These are phyloP conservation scores for Phalangium opilio DNA, from an alignment of 2,888 invertebrate genomes.

Conservation along the genomic window DNA sequence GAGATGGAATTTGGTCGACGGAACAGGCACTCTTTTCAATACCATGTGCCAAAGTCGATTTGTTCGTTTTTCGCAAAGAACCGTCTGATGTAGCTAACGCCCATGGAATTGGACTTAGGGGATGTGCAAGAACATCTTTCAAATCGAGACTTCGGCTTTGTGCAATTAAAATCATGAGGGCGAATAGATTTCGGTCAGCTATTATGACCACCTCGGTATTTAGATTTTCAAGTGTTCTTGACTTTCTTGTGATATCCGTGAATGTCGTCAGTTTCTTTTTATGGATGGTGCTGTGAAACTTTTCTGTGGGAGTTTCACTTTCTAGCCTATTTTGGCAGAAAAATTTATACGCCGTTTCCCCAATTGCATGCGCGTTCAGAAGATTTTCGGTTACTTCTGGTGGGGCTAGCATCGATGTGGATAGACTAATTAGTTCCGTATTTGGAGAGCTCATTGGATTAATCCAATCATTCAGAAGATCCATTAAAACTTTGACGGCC, in stretches of 20 bases:
- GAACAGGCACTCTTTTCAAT: neutral
- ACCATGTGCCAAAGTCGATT: neutral
- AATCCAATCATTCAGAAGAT: neutral
- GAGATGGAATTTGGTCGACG: neutral
- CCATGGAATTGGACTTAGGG: neutral
- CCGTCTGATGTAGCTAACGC: neutral
- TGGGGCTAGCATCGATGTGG: neutral
- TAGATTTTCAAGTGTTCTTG: neutral
- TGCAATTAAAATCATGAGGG: neutral
- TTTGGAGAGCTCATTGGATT: neutral
- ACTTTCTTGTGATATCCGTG: too few relatives aligned
- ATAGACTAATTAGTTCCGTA: neutral
- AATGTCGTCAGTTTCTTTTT: too few relatives aligned
- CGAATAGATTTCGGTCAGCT: neutral
- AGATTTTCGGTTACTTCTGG: neutral
- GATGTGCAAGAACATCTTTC: neutral
- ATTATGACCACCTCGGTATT: neutral
- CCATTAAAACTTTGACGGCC: neutral
- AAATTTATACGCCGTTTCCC: too few relatives aligned
- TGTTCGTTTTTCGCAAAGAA: neutral
- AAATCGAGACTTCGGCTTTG: neutral
- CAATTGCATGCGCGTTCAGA: neutral
- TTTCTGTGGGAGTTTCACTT: too few relatives aligned
- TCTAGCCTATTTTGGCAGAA: too few relatives aligned
- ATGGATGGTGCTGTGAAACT: too few relatives aligned